A percentile compares a stretch with the other conserved stretches of the same genome.
Evolutionary conservation across 1,140 invertebrate species (phyloP).

Genomic region (Drosophila neocordata): DNA sequence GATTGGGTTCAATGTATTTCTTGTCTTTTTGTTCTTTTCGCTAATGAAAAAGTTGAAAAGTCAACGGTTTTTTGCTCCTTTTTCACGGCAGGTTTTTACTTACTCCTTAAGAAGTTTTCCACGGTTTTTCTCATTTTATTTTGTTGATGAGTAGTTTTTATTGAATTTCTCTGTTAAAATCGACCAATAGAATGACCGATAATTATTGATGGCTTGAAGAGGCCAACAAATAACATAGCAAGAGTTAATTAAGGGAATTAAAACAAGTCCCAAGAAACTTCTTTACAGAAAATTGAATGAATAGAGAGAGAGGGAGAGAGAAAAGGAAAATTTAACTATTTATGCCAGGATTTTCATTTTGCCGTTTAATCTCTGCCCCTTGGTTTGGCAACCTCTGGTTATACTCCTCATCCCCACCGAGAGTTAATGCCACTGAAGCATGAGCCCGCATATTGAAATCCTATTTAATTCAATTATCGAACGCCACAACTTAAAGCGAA

Average conservation of each 20-base stretch:
- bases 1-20: conserved; percentile 17
- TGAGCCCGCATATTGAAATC: conserved; percentile 71
- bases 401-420: not conserved
- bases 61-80: conserved; percentile 54
- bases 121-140: not conserved
- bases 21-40: conserved; percentile 29
- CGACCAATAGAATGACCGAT: conserved; percentile 28
- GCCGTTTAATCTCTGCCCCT: conserved; percentile 1
- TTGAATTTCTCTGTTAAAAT: conserved; percentile 30
- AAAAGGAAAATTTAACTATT: not conserved
- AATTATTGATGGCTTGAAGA: conserved; percentile 48
- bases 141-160: conserved; percentile 21
- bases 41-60: conserved; percentile 66
- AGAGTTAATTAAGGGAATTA: conserved; percentile 40
- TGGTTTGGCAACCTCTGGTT: not conserved
- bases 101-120: conserved; percentile 30
- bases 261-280: not conserved
- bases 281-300: no score
- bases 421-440: conserved; percentile 45
- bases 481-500: conserved; percentile 73
- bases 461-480: conserved; percentile 78
- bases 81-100: conserved; percentile 26
- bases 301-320: not conserved
- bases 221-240: conserved; percentile 24
- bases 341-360: conserved; percentile 8